Percentiles rank a stretch among this genome's conserved stretches.
These are phyloP conservation scores for Heliconius melpomene DNA, from an alignment of 1,140 invertebrate genomes.

Conservation along the genomic window DNA sequence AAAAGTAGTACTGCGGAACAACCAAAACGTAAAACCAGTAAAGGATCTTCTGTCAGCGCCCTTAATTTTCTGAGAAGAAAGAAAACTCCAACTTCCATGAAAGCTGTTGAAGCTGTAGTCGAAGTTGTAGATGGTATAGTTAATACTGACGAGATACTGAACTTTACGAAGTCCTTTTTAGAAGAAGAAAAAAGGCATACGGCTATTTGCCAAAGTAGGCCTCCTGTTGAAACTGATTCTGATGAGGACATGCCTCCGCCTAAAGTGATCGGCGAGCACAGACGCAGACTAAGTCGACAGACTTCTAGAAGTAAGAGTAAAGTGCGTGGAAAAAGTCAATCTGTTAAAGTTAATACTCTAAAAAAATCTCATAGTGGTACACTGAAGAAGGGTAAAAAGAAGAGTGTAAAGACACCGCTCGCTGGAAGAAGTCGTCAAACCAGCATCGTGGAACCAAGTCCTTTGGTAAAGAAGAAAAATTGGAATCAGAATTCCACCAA, in stretches of 20 bases:
- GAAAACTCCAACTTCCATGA: constrained; percentile 68
- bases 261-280: constrained; percentile 66
- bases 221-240: constrained; percentile 66
- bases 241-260: constrained; percentile 70
- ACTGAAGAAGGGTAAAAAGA: constrained; percentile 73
- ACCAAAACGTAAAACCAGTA: constrained; percentile 73
- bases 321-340: constrained; percentile 71
- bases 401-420: constrained; percentile 58
- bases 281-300: constrained; percentile 70
- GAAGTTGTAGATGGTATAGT: constrained; percentile 62
- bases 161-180: constrained; percentile 69
- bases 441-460: constrained; percentile 67
- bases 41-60: constrained; percentile 72
- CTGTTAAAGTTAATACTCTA: constrained; percentile 70
- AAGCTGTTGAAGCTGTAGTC: constrained; percentile 66
- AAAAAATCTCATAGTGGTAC: constrained; percentile 74
- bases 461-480: constrained; percentile 64
- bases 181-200: constrained; percentile 71
- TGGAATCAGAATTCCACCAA: constrained; percentile 52
- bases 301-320: constrained; percentile 77
- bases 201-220: constrained; percentile 44
- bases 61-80: constrained; percentile 74
- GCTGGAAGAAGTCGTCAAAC: constrained; percentile 63
- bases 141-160: constrained; percentile 63
- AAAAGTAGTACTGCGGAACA: constrained; percentile 62